A percentile compares a stretch with the other conserved stretches of the same genome.
Evolutionary conservation across 37 sponge, comb jelly and placozoan genomes (phyloP).

Genomic region (Axinella damicornis): DNA sequence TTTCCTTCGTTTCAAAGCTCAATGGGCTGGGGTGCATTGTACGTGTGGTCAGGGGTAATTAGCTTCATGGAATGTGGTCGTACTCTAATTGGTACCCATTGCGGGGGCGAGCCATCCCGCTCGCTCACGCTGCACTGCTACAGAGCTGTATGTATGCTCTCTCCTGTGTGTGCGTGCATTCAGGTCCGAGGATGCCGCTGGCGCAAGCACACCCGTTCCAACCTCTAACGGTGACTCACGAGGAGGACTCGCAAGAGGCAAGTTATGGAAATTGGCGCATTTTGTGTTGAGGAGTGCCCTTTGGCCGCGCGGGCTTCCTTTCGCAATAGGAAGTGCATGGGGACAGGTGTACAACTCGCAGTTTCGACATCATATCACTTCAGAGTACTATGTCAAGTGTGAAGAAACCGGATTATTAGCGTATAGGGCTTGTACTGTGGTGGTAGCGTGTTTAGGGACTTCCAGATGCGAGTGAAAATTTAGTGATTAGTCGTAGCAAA

Average conservation of each 20-base stretch:
- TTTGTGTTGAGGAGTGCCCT: too few species aligned
- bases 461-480: neutral
- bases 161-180: neutral
- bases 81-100: too few species aligned
- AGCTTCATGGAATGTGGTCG: too few species aligned
- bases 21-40: too few species aligned
- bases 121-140: neutral
- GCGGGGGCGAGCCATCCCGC: neutral
- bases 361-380: too few species aligned
- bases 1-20: too few species aligned
- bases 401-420: too few species aligned
- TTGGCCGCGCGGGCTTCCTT: slow-evolving; percentile 29
- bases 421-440: too few species aligned
- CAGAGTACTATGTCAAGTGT: too few species aligned
- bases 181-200: slow-evolving; percentile 75
- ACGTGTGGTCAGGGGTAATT: too few species aligned
- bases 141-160: neutral
- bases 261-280: neutral
- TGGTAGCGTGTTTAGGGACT: too few species aligned
- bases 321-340: neutral
- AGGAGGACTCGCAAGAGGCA: slow-evolving; percentile 64
- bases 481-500: neutral
- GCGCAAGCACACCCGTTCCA: slow-evolving; percentile 83
- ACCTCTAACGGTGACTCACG: slow-evolving; percentile 67
- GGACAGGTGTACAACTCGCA: too few species aligned